Evolutionary conservation across 1,140 invertebrate genomes (phyloP).

Genomic region (Diabrotica undecimpunctata): DNA sequence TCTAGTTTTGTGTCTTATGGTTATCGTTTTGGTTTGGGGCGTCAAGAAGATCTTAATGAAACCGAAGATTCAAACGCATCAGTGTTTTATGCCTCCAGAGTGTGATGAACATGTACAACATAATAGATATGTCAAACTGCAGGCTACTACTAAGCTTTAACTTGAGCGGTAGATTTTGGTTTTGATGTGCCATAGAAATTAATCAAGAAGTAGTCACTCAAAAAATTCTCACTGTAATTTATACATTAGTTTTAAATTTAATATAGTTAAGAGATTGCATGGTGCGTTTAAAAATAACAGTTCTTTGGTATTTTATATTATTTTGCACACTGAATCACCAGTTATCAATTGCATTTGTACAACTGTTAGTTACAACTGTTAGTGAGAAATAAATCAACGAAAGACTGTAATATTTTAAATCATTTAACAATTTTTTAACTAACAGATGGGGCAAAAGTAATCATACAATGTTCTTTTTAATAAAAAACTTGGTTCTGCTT

Average conservation of each 20-base stretch:
- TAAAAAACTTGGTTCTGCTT: no score
- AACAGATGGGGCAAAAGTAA: no score
- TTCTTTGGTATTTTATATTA: no score
- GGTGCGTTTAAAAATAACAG: neutral
- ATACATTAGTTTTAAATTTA: no score
- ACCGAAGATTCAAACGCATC: slow-evolving; percentile 51
- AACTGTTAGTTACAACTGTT: no score
- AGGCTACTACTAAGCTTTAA: slow-evolving; percentile 56
- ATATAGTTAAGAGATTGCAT: no score
- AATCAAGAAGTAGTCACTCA: neutral
- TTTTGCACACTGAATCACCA: no score
- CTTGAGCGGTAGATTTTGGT: neutral
- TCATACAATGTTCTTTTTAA: no score
- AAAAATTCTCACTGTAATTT: neutral
- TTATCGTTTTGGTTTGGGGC: slow-evolving; percentile 54
- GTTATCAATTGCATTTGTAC: no score
- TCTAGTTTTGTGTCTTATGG: slow-evolving; percentile 52
- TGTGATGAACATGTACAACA: slow-evolving; percentile 50
- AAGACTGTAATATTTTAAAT: no score
- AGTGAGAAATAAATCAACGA: no score
- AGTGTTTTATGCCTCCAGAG: slow-evolving; percentile 55
- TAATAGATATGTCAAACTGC: slow-evolving; percentile 59
- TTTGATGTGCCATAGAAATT: slow-evolving; percentile 20
- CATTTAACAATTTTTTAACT: no score
- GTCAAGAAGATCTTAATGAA: slow-evolving; percentile 54